These are phyloP conservation scores for Resseliella maxima DNA, from an alignment of 2,888 invertebrate species.

Conservation along the genomic window DNA sequence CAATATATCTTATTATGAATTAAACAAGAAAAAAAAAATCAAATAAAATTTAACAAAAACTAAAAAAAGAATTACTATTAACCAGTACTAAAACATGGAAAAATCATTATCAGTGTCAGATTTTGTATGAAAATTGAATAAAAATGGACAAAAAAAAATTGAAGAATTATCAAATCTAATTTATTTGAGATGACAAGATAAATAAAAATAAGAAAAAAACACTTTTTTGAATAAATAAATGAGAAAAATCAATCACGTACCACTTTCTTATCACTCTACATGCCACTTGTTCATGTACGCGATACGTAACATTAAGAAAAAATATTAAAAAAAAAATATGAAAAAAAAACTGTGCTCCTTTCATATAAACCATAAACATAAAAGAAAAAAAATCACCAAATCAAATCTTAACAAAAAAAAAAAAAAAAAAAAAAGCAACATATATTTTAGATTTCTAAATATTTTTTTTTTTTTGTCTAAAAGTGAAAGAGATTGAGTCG, in stretches of 20 bases:
- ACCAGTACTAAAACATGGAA: slow-evolving; percentile 29
- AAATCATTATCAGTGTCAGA: slow-evolving; percentile 53
- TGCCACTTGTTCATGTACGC: slow-evolving; percentile 41
- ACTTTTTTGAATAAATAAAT: background rate
- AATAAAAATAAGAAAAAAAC: background rate
- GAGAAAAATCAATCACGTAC: background rate
- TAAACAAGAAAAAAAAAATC: background rate
- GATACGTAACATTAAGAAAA: slow-evolving; percentile 37
- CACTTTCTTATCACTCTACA: slow-evolving; percentile 32
- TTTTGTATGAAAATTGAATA: slow-evolving; percentile 37
- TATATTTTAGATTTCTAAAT: slow-evolving; percentile 43
- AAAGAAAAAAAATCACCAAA: slow-evolving; percentile 27
- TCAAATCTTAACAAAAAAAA: slow-evolving; percentile 41
- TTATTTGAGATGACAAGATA: slow-evolving; percentile 9
- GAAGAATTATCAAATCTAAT: slow-evolving; percentile 38
- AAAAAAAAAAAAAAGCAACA: slow-evolving; percentile 16
- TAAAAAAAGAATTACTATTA: slow-evolving; percentile 10
- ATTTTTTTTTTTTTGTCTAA: slow-evolving; percentile 52
- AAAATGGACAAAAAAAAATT: slow-evolving; percentile 49
- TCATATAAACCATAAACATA: slow-evolving; percentile 41
- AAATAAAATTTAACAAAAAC: background rate
- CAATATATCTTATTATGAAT: slow-evolving; percentile 47
- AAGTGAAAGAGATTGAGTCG: background rate
- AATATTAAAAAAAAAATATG: background rate
- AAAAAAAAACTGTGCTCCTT: slow-evolving; percentile 1